These are phyloP conservation scores for Piscicola geometra DNA, from an alignment of 2,888 invertebrate species.

Conservation along the genomic window DNA sequence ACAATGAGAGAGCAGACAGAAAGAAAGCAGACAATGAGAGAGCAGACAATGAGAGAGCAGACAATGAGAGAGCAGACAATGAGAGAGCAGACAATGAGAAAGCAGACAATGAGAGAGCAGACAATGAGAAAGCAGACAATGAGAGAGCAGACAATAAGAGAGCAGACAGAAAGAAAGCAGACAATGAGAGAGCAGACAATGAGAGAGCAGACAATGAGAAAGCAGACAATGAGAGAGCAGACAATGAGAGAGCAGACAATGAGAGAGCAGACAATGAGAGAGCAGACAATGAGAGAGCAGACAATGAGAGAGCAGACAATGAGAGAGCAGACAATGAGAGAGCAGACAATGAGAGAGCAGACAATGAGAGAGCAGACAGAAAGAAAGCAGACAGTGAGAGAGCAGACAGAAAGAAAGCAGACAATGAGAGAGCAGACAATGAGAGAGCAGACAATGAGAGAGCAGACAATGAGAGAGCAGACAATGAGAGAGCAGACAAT, in stretches of 20 bases:
- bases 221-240: slow-evolving; percentile 61
- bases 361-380: neutral
- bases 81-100: slow-evolving; percentile 68
- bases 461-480: slow-evolving; percentile 43
- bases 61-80: neutral
- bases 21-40: too few species aligned
- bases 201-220: neutral
- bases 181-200: neutral
- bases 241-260: neutral
- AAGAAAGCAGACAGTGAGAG: neutral
- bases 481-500: slow-evolving; percentile 61
- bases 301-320: neutral
- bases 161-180: too few species aligned
- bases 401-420: too few species aligned
- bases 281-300: slow-evolving; percentile 61
- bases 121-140: neutral
- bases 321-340: neutral
- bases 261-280: neutral
- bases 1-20: neutral
- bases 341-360: slow-evolving; percentile 61
- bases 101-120: too few species aligned
- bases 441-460: neutral
- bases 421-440: too few species aligned
- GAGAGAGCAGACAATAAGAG: neutral
- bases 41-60: neutral